Conservation (phyloP, 2,113 vertebrate species). For the Stercorarius parasiticus region DNA sequence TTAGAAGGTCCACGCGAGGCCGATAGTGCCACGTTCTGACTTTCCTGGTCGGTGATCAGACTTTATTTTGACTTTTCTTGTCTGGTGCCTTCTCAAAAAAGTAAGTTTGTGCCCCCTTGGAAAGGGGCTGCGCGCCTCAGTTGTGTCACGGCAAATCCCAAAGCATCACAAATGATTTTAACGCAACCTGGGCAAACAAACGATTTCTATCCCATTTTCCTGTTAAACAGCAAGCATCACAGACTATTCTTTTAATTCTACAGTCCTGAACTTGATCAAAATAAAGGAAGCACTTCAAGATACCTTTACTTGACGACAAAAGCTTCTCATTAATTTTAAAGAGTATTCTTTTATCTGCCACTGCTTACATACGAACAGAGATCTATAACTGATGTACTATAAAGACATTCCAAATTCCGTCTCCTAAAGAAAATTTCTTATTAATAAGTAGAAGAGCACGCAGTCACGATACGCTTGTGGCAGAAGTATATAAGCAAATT, state of each 20-base stretch:
- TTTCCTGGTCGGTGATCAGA: background rate
- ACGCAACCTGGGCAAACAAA: background rate
- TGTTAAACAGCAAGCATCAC: background rate
- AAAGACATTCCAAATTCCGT: background rate
- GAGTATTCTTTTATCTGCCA: background rate
- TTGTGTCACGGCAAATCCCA: background rate
- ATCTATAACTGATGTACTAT: background rate
- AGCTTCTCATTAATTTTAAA: background rate
- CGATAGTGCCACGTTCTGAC: fast-evolving
- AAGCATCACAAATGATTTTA: background rate
- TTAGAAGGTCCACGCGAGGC: background rate
- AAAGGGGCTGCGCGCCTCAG: background rate
- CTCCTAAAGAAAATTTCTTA: background rate
- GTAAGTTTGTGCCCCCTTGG: background rate
- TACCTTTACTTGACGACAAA: background rate
- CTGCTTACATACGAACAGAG: background rate
- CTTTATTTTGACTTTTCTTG: background rate
- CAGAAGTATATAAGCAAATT: background rate
- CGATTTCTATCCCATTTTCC: background rate
- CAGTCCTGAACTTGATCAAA: background rate
- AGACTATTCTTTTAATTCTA: background rate
- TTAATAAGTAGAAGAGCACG: background rate
- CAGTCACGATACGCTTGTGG: background rate
- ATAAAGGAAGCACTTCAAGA: background rate
- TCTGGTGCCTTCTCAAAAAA: background rate